Base-by-base conservation (phyloP, 2,888 invertebrate species). In the Aleiodes testaceus region DNA sequence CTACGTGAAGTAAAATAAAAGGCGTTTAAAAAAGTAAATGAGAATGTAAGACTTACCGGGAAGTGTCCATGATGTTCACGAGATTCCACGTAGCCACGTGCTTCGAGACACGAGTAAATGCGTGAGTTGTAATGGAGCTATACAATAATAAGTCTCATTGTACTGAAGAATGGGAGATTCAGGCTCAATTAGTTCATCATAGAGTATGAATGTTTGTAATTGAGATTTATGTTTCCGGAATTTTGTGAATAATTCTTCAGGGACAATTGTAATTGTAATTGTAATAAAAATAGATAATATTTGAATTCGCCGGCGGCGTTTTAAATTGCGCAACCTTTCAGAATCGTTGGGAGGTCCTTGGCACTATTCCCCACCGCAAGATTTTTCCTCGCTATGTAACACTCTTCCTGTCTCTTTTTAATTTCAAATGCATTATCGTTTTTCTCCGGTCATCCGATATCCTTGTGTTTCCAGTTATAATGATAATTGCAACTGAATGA, bases 261-360 rank as follows among this genome's bases (percentile, higher is more conserved):
- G n/a, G 16, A 50, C 16, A 50, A 49, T n/a, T n/a, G n/a, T 2
- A n/a, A 16, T 16, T 14, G 16, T 14, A 49, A 16, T n/a, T 7
- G 16, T 5, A 2, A 14, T 5, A 2, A 14, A 14, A 45, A 14
- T 5, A 26, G 26, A 22, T 4, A 22, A 26, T 5, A 26, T 5
- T 26, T 26, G 9, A 36, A 68, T 49, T 52, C 50, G 55, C 47
- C 67, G 36, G 55, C 59, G 42, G 47, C 63, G 66, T 53, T 63
- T 45, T 45, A 22, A 72, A 77, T 75, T 74, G 71, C 75, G 74
- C 75, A 77, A 75, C 68, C 66, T 68, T 26, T 26, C 45, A 44
- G 66, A 77, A 77, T 74, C 68, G 74, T 74, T 69, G 73, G 73
- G 55, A 61, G 77, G 76, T 76, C 78, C 77, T 78, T 77, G 78